Evolutionary conservation across 2,113 vertebrate species (phyloP).

Genomic region (Polypterus bichir): DNA sequence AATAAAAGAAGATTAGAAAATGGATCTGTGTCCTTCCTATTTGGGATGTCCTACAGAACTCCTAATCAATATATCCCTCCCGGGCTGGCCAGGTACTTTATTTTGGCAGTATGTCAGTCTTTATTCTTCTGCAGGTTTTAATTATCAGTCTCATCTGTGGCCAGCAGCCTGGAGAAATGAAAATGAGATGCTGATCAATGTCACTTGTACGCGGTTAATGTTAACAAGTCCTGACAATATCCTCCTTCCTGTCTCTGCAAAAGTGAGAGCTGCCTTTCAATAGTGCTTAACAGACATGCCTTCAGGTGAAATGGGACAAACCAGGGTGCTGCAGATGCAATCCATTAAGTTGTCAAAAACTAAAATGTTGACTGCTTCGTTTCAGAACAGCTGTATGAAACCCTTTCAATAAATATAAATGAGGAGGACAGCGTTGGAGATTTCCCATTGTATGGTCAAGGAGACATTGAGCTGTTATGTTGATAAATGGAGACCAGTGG

Average conservation of each 20-base stretch:
- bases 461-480: neutral
- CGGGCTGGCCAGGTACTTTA: conserved; percentile 13
- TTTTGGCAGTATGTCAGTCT: conserved; percentile 24
- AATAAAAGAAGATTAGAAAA: neutral
- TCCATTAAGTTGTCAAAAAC: neutral
- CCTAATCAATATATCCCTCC: neutral
- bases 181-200: conserved; percentile 37
- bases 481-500: too few species aligned
- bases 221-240: conserved; percentile 31
- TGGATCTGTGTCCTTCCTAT: conserved; percentile 2
- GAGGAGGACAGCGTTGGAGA: neutral
- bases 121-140: conserved; percentile 33
- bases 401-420: neutral
- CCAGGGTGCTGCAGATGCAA: neutral
- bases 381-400: neutral
- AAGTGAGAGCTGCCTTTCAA: conserved; percentile 3
- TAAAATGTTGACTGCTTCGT: neutral
- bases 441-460: neutral
- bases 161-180: conserved; percentile 21
- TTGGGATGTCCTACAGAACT: neutral
- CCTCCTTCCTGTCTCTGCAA: conserved; percentile 22
- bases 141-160: conserved; percentile 30
- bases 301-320: conserved; percentile 1
- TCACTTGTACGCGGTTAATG: conserved; percentile 29
- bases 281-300: neutral